Conservation (phyloP, 2,113 vertebrate genomes). For the Clupea harengus region DNA sequence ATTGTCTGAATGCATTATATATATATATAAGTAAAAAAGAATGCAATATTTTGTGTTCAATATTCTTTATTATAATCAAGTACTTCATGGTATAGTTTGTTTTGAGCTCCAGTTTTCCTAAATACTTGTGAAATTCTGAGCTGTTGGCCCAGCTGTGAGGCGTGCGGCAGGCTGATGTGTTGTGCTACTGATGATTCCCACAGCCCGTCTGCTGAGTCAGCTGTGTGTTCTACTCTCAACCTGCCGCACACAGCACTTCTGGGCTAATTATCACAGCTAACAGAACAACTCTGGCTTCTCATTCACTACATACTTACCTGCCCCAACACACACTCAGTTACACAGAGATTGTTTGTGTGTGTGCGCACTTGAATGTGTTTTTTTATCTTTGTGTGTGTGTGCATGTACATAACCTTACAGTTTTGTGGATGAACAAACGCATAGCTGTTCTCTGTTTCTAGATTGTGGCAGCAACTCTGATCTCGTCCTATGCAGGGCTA, state of each 20-base stretch:
- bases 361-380: not conserved
- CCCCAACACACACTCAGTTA: not conserved
- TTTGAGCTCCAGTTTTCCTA: not conserved
- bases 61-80: not conserved
- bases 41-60: not conserved
- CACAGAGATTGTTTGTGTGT: not conserved
- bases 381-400: not conserved
- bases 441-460: constrained; percentile 45
- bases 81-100: not conserved
- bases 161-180: not conserved
- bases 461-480: constrained; percentile 85
- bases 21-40: not conserved
- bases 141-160: not conserved
- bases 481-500: constrained; percentile 76
- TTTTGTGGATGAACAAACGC: not conserved
- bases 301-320: constrained; percentile 23
- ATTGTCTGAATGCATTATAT: too few species aligned
- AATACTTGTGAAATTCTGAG: not conserved
- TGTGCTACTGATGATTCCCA: not conserved
- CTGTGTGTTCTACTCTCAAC: not conserved
- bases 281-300: constrained; percentile 15
- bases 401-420: not conserved
- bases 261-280: not conserved
- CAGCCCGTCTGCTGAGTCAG: not conserved
- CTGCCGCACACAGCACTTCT: not conserved